Conservation (phyloP, 2,797 vertebrate species). For the Cossypha polioptera region DNA sequence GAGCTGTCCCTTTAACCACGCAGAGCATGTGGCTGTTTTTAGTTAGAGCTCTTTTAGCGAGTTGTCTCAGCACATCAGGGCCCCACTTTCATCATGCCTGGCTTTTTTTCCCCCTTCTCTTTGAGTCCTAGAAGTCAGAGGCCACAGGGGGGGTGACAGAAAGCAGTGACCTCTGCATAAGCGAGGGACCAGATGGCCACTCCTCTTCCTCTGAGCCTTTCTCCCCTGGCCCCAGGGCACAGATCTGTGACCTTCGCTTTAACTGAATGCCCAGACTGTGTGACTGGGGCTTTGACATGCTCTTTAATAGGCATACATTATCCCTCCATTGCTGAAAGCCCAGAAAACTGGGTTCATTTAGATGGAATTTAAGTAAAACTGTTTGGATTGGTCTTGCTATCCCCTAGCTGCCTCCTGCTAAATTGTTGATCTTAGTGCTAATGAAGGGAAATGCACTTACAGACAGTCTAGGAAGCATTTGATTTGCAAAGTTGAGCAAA, state of each 20-base stretch:
- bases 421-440: constrained; percentile 48
- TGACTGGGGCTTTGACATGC: constrained; percentile 70
- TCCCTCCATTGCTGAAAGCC: constrained; percentile 36
- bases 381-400: constrained; percentile 56
- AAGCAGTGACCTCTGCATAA: constrained; percentile 87
- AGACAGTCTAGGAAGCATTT: not conserved
- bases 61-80: constrained; percentile 64
- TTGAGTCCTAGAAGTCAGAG: constrained; percentile 84
- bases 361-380: constrained; percentile 57
- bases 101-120: constrained; percentile 14
- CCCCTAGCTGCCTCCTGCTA: constrained; percentile 24
- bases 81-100: constrained; percentile 72
- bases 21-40: constrained; percentile 6
- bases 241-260: constrained; percentile 80
- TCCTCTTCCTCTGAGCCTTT: constrained; percentile 79
- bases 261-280: constrained; percentile 59
- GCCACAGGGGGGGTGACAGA: constrained; percentile 76
- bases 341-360: constrained; percentile 35
- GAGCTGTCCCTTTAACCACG: constrained; percentile 31
- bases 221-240: constrained; percentile 79
- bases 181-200: constrained; percentile 85
- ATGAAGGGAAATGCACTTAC: constrained; percentile 25
- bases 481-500: constrained; percentile 1
- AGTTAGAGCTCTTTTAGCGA: constrained; percentile 52
- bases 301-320: constrained; percentile 48